Percentiles rank a stretch among this genome's conserved stretches.
phyloP scores from a whole-genome alignment of 1,140 invertebrate species.

The Drosophila chauvacae region DNA sequence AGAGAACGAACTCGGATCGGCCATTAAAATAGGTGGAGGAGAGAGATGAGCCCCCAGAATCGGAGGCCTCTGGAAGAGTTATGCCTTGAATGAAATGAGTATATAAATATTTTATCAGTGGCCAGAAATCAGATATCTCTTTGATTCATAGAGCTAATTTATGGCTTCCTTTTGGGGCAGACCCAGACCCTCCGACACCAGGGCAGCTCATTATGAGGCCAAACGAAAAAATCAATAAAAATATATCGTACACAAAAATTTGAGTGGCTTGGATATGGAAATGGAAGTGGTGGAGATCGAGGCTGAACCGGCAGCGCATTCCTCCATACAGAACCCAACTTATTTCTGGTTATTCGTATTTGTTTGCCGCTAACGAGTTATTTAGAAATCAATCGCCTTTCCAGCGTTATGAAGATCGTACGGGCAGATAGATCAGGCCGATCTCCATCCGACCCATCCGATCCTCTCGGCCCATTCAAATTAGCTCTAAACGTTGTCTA shows the following conservation, averaged over 20 bases:
- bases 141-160: conserved; percentile 84
- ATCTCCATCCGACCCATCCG: neutral
- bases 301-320: conserved; percentile 54
- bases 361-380: conserved; percentile 68
- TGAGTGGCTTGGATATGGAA: conserved; percentile 26
- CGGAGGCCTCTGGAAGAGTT: conserved; percentile 49
- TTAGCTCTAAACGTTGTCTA: conserved; percentile 56
- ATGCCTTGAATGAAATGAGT: conserved; percentile 75
- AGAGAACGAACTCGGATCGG: conserved; percentile 21
- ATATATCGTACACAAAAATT: conserved; percentile 68
- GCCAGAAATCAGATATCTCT: conserved; percentile 81
- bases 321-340: conserved; percentile 47
- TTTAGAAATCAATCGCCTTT: conserved; percentile 52
- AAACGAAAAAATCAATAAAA: conserved; percentile 74
- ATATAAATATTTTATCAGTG: conserved; percentile 83
- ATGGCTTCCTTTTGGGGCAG: conserved; percentile 74
- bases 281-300: neutral
- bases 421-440: neutral
- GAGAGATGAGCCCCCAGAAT: conserved; percentile 21
- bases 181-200: conserved; percentile 73
- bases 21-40: conserved; percentile 53
- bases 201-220: conserved; percentile 67
- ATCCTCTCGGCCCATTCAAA: conserved; percentile 44
- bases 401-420: conserved; percentile 35
- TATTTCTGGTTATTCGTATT: conserved; percentile 24